Evolutionary conservation across 2,113 vertebrate species (phyloP).

Genomic region (Pagrus major): DNA sequence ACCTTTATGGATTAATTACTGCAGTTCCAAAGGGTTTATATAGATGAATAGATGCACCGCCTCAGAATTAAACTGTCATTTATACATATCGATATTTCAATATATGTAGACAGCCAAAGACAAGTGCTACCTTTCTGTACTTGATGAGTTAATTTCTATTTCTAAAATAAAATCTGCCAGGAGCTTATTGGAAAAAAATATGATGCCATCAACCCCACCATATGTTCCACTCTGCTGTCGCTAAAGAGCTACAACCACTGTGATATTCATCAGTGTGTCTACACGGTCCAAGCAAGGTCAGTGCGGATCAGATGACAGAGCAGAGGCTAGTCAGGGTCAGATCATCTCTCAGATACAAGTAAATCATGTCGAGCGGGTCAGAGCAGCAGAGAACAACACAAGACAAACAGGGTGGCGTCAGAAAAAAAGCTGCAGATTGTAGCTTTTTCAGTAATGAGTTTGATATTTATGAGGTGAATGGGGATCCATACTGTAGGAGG

Average conservation of each 20-base stretch:
- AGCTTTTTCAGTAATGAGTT: not conserved
- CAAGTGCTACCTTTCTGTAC: too few species aligned
- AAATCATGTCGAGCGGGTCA: not conserved
- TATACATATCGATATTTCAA: not conserved
- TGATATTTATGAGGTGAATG: not conserved
- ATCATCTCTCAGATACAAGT: slow-evolving; percentile 22
- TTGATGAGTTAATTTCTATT: not conserved
- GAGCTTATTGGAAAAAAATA: not conserved
- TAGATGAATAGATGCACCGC: not conserved
- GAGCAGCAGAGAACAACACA: not conserved
- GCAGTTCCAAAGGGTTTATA: too few species aligned
- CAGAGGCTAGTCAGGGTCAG: slow-evolving; percentile 23
- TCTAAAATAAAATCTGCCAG: not conserved
- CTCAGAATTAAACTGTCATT: not conserved
- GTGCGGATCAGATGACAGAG: slow-evolving; percentile 20
- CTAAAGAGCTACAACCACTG: not conserved
- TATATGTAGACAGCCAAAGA: not conserved
- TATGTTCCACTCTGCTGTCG: not conserved
- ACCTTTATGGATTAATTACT: not conserved
- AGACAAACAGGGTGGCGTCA: not conserved
- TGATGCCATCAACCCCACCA: not conserved
- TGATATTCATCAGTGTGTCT: slow-evolving; percentile 36
- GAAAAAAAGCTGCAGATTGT: not conserved
- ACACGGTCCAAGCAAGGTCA: slow-evolving; percentile 7
- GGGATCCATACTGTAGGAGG: not conserved